phyloP scores from a whole-genome alignment of 2,888 invertebrate species.

The Fabriciana adippe region DNA sequence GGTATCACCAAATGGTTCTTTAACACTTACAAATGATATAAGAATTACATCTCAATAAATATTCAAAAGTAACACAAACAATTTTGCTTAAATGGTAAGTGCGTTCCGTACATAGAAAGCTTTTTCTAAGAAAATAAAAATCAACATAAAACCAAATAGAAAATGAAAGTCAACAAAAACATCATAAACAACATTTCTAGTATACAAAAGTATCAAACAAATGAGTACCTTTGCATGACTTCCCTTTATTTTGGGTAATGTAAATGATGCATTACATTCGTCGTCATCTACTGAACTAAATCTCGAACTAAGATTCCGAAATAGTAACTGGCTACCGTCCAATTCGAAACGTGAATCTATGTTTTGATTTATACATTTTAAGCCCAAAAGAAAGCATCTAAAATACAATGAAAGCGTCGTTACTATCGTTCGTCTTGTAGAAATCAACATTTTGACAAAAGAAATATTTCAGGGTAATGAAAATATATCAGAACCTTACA shows the following conservation, averaged over 20 bases:
- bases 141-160: slow-evolving; percentile 21
- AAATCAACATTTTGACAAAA: slow-evolving; percentile 31
- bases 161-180: slow-evolving; percentile 9
- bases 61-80: background rate
- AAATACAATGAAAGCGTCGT: slow-evolving; percentile 64
- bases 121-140: background rate
- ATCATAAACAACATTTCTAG: slow-evolving; percentile 9
- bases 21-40: slow-evolving; percentile 9
- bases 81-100: slow-evolving; percentile 4
- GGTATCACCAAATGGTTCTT: slow-evolving; percentile 12
- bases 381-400: slow-evolving; percentile 68
- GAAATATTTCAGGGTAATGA: slow-evolving; percentile 13
- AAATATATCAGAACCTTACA: slow-evolving; percentile 26
- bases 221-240: slow-evolving; percentile 22
- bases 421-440: slow-evolving; percentile 76
- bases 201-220: slow-evolving; percentile 24
- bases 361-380: slow-evolving; percentile 45
- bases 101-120: slow-evolving; percentile 16
- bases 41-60: slow-evolving; percentile 1
- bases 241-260: slow-evolving; percentile 6
- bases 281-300: slow-evolving; percentile 23
- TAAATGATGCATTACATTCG: slow-evolving; percentile 15
- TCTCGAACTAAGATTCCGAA: slow-evolving; percentile 26
- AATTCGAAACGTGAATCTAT: slow-evolving; percentile 21
- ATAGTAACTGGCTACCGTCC: slow-evolving; percentile 19